These are phyloP conservation scores for Coregonus sp. DNA, from an alignment of 2,797 vertebrate genomes.

Conservation along the genomic window DNA sequence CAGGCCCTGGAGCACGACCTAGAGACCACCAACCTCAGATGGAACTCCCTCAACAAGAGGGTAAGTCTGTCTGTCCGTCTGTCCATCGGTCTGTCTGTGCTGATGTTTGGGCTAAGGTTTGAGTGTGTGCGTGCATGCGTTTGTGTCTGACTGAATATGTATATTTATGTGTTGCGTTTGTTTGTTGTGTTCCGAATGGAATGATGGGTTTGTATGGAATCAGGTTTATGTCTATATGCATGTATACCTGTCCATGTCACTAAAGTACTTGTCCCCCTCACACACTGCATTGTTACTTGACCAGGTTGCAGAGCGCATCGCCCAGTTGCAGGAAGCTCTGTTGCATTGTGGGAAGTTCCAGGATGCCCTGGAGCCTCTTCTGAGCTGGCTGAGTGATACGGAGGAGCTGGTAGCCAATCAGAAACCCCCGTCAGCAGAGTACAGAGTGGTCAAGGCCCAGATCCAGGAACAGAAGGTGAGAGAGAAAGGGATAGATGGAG, in stretches of 20 bases:
- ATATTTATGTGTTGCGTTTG: neutral
- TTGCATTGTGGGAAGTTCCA: slow-evolving; percentile 96
- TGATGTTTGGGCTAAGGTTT: slow-evolving; percentile 19
- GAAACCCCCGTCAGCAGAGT: slow-evolving; percentile 94
- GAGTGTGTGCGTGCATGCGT: neutral
- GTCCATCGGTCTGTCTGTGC: neutral
- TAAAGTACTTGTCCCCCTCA: slow-evolving; percentile 22
- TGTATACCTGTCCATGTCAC: neutral
- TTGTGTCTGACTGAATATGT: neutral
- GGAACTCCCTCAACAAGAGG: slow-evolving; percentile 98
- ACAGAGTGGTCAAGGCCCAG: slow-evolving; percentile 98
- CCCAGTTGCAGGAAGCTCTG: slow-evolving; percentile 94
- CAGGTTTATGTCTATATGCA: neutral
- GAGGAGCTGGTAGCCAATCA: slow-evolving; percentile 97
- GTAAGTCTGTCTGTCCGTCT: slow-evolving; percentile 58
- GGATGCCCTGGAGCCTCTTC: slow-evolving; percentile 94
- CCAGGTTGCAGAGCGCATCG: slow-evolving; percentile 94
- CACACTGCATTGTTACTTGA: neutral
- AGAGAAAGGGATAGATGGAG: neutral
- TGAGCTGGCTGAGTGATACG: slow-evolving; percentile 96
- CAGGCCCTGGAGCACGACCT: slow-evolving; percentile 95
- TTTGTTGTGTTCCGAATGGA: neutral
- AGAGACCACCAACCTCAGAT: slow-evolving; percentile 88
- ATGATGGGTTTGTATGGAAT: neutral
- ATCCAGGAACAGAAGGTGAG: slow-evolving; percentile 98